Base-by-base conservation (phyloP, 1,140 invertebrate species). In the Mycetomoellerius zeteki region DNA sequence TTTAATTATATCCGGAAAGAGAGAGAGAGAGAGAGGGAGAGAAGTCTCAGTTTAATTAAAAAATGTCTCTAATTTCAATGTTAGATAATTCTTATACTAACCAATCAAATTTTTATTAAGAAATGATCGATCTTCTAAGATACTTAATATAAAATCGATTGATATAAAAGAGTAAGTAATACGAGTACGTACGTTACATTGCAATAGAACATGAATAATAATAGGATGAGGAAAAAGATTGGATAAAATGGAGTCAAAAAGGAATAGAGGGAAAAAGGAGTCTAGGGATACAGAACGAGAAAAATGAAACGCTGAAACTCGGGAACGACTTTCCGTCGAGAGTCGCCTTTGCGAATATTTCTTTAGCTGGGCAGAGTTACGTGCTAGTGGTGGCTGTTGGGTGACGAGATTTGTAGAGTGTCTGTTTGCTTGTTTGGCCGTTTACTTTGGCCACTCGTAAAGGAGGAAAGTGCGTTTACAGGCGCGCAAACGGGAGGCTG, bases 401-500 rank as follows among this genome's bases (percentile, higher is more conserved):
- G 82, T 78, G 82, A 85, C 85, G 85, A 86, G 85, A 81, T 86
- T 86, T 81, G 85, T 81, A 81, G 75, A 86, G 76, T 71, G 77
- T 80, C 85, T 86, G 85, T 86, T 86, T 86, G 76, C 85, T 81
- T 86, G 85, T 80, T 86, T 86, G 85, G 75, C 77, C 85, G 85
- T 86, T 86, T 86, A 81, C 75, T 81, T 81, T 86, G 85, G 65
- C 85, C 85, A 86, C 64, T 82, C 77, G 85, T 14, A 64, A 69
- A 82, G 50, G 64, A 71, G 27, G 50, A 81, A 86, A 80, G 85
- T 82, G 76, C 62, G 76, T 80, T 81, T 50, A 43, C 52, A 60
- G 27, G 37, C 54, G 76, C 54, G 64, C 52, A 69, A 85, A 30
- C 56, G 30, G 37, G 27, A 33, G 21, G 14, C 47, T 33, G 21